Evolutionary conservation across 2,113 vertebrate species (phyloP).

Genomic region (Puntigrus tetrazona): DNA sequence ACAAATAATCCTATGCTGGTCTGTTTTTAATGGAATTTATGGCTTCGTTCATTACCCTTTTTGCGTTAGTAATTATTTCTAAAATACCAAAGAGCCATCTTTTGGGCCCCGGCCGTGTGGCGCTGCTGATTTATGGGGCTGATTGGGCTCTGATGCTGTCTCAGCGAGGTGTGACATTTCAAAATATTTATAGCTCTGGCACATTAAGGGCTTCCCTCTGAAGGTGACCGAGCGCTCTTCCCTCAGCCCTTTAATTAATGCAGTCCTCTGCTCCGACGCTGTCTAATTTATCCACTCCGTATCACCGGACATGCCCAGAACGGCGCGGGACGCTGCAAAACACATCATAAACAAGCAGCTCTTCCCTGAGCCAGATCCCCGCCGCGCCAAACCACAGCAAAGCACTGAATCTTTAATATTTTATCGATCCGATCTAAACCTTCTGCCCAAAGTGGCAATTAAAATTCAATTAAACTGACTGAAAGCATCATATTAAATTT

Average conservation of each 20-base stretch:
- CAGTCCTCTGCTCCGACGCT: slow-evolving; percentile 83
- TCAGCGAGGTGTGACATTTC: slow-evolving; percentile 99
- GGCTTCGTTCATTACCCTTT: slow-evolving; percentile 96
- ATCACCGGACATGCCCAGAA: slow-evolving; percentile 77
- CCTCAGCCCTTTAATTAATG: slow-evolving; percentile 91
- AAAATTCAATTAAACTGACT: slow-evolving; percentile 99
- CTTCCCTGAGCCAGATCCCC: slow-evolving; percentile 49
- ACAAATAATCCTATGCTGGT: slow-evolving; percentile 97
- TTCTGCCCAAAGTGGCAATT: slow-evolving; percentile 99
- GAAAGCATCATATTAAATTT: slow-evolving; percentile 99
- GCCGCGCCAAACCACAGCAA: slow-evolving; percentile 68
- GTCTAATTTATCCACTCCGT: slow-evolving; percentile 84
- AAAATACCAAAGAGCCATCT: slow-evolving; percentile 99
- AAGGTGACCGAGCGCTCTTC: slow-evolving; percentile 97
- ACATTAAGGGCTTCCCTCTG: slow-evolving; percentile 97
- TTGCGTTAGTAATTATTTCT: slow-evolving; percentile 99
- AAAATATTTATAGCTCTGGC: slow-evolving; percentile 99
- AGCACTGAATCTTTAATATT: slow-evolving; percentile 99
- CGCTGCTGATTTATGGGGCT: slow-evolving; percentile 87
- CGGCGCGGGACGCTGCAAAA: slow-evolving; percentile 69
- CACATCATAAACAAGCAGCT: slow-evolving; percentile 84
- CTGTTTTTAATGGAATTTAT: slow-evolving; percentile 97
- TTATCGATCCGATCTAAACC: slow-evolving; percentile 99
- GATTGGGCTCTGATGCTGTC: slow-evolving; percentile 90
- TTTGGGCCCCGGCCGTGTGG: slow-evolving; percentile 89